A percentile compares a stretch with the other conserved stretches of the same genome.
Conservation (phyloP, 2,113 vertebrate genomes). For the Aythya baeri region DNA sequence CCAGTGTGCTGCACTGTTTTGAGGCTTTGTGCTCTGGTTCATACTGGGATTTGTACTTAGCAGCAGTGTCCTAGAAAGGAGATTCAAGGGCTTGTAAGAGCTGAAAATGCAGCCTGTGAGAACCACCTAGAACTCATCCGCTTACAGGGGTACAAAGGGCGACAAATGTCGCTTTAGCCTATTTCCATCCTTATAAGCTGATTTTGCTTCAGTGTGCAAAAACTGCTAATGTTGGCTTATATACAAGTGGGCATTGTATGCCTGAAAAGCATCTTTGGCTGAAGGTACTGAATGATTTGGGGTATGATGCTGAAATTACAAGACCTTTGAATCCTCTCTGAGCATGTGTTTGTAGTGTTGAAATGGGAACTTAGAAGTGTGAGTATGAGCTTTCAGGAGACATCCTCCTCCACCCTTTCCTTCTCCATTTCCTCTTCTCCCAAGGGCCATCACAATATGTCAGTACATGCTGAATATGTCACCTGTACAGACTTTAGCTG, state of each 20-base stretch:
- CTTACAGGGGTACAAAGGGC: background rate
- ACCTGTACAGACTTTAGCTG: background rate
- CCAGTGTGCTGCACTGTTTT: background rate
- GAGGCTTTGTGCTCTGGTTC: background rate
- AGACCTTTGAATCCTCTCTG: background rate
- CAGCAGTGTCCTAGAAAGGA: background rate
- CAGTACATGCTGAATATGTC: background rate
- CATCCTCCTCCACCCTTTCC: background rate
- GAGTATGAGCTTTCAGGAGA: background rate
- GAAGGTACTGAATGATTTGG: background rate
- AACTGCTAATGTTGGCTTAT: background rate
- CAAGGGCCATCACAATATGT: background rate
- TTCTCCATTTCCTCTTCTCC: background rate
- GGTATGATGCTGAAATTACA: background rate
- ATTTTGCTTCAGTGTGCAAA: background rate
- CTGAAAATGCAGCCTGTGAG: background rate
- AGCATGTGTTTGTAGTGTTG: accelerated
- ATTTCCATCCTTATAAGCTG: accelerated
- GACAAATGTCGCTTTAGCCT: accelerated
- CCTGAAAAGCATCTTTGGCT: background rate
- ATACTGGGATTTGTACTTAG: background rate
- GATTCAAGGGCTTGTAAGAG: background rate
- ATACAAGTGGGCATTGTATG: background rate
- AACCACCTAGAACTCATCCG: background rate
- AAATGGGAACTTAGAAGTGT: background rate